Conservation (phyloP, 2,888 invertebrate species). For the Meliscaeva auricollis region DNA sequence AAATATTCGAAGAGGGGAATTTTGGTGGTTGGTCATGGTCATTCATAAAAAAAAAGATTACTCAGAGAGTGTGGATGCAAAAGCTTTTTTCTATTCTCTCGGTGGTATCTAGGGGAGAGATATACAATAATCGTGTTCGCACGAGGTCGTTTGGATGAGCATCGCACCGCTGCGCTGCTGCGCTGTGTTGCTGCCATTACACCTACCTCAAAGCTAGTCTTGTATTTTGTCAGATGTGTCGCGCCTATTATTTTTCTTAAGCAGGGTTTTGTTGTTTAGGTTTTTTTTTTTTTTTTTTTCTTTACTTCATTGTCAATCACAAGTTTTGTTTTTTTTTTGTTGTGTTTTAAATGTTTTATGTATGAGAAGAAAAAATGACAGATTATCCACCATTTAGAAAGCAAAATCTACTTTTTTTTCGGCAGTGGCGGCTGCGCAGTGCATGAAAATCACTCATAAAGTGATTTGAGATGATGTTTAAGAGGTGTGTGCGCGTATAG, state of each 20-base stretch:
- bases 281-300: slow-evolving; percentile 12
- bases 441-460: slow-evolving; percentile 56
- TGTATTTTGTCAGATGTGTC: slow-evolving; percentile 57
- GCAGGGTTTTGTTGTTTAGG: slow-evolving; percentile 5
- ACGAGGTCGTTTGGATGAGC: slow-evolving; percentile 55
- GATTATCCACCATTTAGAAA: slow-evolving; percentile 72
- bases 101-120: not conserved
- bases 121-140: slow-evolving; percentile 17
- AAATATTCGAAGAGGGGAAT: slow-evolving; percentile 36
- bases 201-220: slow-evolving; percentile 6
- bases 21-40: no score
- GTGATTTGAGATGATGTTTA: slow-evolving; percentile 52
- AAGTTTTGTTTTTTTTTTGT: slow-evolving; percentile 1
- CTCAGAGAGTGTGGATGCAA: slow-evolving; percentile 14
- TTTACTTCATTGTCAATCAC: slow-evolving; percentile 61
- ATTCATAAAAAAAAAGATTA: slow-evolving; percentile 67
- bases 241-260: slow-evolving; percentile 38
- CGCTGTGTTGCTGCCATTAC: not conserved
- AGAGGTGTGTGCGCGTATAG: slow-evolving; percentile 1
- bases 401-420: slow-evolving; percentile 69
- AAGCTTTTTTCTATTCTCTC: slow-evolving; percentile 35
- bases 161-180: no score
- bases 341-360: slow-evolving; percentile 66
- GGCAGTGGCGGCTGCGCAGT: slow-evolving; percentile 14
- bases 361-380: slow-evolving; percentile 57